phyloP scores from a whole-genome alignment of 2,113 vertebrate genomes.

The Corythoichthys intestinalis region DNA sequence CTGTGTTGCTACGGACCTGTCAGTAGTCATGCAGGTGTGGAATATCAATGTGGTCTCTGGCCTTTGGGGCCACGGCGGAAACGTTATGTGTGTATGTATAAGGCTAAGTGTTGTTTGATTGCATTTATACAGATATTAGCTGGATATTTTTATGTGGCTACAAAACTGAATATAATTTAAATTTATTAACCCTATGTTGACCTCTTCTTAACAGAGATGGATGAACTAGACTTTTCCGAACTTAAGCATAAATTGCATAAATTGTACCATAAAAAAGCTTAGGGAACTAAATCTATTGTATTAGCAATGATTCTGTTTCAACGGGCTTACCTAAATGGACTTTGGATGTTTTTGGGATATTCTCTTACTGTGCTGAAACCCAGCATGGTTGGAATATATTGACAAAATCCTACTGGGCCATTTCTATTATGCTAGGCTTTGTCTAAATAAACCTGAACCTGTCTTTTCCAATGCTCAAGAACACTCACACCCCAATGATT shows the following conservation, averaged over 20 bases:
- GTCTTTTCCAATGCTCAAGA: neutral
- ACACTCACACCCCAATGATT: neutral
- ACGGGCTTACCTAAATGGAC: too few relatives aligned
- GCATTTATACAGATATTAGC: neutral
- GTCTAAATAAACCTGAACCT: neutral
- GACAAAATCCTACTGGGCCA: neutral
- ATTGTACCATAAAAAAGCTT: neutral
- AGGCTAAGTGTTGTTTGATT: conserved; percentile 17
- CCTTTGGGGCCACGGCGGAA: conserved; percentile 42
- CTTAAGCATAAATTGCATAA: neutral
- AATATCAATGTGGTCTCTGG: conserved; percentile 61
- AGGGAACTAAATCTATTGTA: neutral
- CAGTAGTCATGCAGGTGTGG: conserved; percentile 55
- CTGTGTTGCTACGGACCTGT: conserved; percentile 61
- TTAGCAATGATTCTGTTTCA: too few relatives aligned
- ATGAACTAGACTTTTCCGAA: neutral
- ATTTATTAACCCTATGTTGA: neutral
- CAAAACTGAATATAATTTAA: neutral
- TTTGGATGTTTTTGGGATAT: too few relatives aligned
- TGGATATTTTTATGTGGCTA: neutral
- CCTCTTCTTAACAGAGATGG: neutral
- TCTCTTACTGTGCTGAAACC: neutral
- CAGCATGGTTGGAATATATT: neutral
- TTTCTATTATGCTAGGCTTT: neutral
- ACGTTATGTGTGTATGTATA: conserved; percentile 16